Base-by-base conservation (phyloP, 1,140 invertebrate genomes). In the Eriosoma lanigerum region DNA sequence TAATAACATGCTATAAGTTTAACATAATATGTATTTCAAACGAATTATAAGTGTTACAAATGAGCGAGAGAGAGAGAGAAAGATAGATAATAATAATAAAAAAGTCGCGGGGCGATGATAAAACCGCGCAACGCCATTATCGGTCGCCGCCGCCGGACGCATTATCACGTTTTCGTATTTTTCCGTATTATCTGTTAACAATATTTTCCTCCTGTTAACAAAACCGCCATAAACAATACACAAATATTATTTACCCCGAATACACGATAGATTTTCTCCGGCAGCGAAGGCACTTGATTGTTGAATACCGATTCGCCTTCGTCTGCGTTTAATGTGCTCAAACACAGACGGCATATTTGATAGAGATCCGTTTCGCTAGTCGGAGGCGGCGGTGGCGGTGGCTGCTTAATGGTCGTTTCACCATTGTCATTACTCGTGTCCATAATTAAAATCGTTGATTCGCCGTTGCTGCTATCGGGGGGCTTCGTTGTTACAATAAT, bases 61-160 rank as follows among this genome's bases (percentile, higher is more conserved):
- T 13, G 46, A 48, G 46, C 10, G 12, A 10, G 13, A 48, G 46
- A 48, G 46, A 48, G 46, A n/a, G n/a, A n/a, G 46, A 48, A 48
- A 48, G 46, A 17, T 12, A 48, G 66, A 68, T 68, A 68, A 75
- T 52, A 72, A 72, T 17, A 52, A 46, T 12, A 38, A 60, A 76
- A 17, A 17, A 19, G 21, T 21, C 56, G 73, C 50, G 75, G 44
- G 75, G 44, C 75, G 38, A 78, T 78, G 75, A 78, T 78, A 78
- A 78, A 78, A 62, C 75, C 75, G 56, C 73, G 52, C 32, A 60
- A 76, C 73, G 73, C 75, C 75, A 78, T 78, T 78, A 76, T 76
- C 73, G 73, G 73, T 10, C 32, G 21, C 38, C 73, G 56, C 64
- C 50, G 64, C 66, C 66, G 73, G 44, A 76, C 56, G 73, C 73